A percentile compares a stretch with the other conserved stretches of the same genome.
Conservation (phyloP, 1,140 invertebrate genomes). For the Anagrus nilaparvatae region DNA sequence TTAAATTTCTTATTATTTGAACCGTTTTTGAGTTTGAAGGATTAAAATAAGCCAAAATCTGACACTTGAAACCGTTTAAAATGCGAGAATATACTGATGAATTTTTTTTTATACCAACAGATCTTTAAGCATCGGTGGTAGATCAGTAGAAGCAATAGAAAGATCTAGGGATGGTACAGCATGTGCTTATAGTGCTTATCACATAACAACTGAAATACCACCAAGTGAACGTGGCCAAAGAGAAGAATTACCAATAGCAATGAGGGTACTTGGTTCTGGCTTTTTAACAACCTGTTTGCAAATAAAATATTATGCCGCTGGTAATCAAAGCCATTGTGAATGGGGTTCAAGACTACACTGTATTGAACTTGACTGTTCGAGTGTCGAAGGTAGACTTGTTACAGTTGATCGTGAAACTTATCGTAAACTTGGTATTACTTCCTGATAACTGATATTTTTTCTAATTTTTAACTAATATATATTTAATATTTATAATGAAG, state of each 20-base stretch:
- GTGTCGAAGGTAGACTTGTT: slow-evolving; percentile 37
- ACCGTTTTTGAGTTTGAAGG: too few relatives aligned
- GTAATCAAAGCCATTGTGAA: slow-evolving; percentile 44
- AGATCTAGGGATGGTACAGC: slow-evolving; percentile 38
- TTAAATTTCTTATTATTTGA: too few relatives aligned
- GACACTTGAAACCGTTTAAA: too few relatives aligned
- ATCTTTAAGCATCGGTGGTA: slow-evolving; percentile 36
- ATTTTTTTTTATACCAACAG: too few relatives aligned
- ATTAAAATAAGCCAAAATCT: too few relatives aligned
- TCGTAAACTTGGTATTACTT: slow-evolving; percentile 34
- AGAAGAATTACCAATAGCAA: slow-evolving; percentile 37
- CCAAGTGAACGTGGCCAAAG: slow-evolving; percentile 37
- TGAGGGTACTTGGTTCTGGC: slow-evolving; percentile 39
- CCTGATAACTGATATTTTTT: too few relatives aligned
- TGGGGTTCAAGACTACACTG: slow-evolving; percentile 47
- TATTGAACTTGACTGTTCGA: slow-evolving; percentile 47
- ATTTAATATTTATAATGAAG: too few relatives aligned
- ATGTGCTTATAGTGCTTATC: slow-evolving; percentile 42
- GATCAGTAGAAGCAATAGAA: slow-evolving; percentile 35
- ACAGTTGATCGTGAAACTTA: slow-evolving; percentile 43
- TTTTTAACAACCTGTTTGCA: slow-evolving; percentile 44
- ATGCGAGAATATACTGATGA: too few relatives aligned
- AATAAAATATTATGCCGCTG: slow-evolving; percentile 45
- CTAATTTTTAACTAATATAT: too few relatives aligned
- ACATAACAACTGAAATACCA: slow-evolving; percentile 33